Percentiles rank a stretch among this genome's conserved stretches.
These are phyloP conservation scores for Macrosiphum euphorbiae DNA, from an alignment of 2,888 invertebrate species.

Conservation along the genomic window DNA sequence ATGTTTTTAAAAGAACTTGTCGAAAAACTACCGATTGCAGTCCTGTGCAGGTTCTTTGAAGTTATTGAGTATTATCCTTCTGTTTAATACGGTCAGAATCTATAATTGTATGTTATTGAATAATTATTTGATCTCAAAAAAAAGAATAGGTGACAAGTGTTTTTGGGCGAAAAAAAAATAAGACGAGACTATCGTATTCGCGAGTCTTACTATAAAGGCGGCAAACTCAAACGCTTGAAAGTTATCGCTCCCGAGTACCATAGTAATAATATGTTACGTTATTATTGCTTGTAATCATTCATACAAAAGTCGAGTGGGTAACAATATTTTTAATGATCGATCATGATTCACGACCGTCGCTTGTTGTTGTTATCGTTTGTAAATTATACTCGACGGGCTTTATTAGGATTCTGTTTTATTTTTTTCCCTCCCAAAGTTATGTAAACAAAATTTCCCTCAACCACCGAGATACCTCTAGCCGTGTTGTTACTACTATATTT, in stretches of 20 bases:
- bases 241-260: background rate
- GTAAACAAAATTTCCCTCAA: background rate
- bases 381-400: background rate
- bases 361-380: background rate
- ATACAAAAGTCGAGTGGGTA: background rate
- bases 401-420: background rate
- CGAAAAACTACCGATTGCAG: background rate
- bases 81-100: background rate
- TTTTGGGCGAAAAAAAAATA: background rate
- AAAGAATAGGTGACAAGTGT: background rate
- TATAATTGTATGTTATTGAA: background rate
- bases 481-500: background rate
- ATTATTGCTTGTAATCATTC: background rate
- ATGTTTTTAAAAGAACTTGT: background rate
- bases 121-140: background rate
- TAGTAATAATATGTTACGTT: background rate
- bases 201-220: background rate
- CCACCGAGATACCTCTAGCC: background rate
- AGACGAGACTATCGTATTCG: background rate
- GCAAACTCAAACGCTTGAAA: background rate
- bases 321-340: background rate
- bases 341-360: background rate
- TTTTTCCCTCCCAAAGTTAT: background rate
- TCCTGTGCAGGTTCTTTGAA: background rate
- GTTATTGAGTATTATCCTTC: background rate